These are phyloP conservation scores for Hyles lineata DNA, from an alignment of 2,888 invertebrate species.

Conservation along the genomic window DNA sequence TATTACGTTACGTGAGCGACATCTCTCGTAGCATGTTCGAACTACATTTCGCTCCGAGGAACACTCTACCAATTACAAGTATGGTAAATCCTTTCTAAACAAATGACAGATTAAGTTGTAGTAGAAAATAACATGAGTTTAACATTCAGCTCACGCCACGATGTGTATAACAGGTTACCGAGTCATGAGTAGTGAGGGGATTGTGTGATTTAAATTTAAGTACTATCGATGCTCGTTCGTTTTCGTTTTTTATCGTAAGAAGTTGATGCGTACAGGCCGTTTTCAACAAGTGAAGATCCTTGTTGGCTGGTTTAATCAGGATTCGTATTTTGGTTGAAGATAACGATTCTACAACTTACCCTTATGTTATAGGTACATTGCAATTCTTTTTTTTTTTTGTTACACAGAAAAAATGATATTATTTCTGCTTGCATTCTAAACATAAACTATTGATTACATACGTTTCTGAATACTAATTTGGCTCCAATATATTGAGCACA, in stretches of 20 bases:
- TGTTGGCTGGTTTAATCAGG: too few species aligned
- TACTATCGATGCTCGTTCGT: neutral
- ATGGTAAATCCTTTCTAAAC: constrained; percentile 31
- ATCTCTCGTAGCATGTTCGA: neutral
- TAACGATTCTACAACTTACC: too few species aligned
- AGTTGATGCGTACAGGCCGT: too few species aligned
- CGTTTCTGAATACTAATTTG: too few species aligned
- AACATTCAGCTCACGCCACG: constrained; percentile 46
- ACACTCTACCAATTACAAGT: neutral
- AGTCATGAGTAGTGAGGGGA: constrained; percentile 19
- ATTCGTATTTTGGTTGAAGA: too few species aligned
- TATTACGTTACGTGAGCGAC: neutral
- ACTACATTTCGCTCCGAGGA: neutral
- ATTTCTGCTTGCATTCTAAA: too few species aligned
- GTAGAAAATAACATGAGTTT: constrained; percentile 38
- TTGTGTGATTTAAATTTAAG: neutral
- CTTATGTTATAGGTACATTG: too few species aligned
- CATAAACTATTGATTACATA: too few species aligned
- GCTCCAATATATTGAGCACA: too few species aligned
- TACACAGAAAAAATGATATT: too few species aligned
- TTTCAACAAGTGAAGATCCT: too few species aligned
- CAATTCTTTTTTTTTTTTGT: too few species aligned
- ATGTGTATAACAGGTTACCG: constrained; percentile 28
- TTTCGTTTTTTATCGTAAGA: neutral
- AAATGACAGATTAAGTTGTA: constrained; percentile 29